Evolutionary conservation across 2,888 invertebrate genomes (phyloP), one percentile per base, ranked within the genome.

Genomic region (Caenorhabditis japonica): DNA sequence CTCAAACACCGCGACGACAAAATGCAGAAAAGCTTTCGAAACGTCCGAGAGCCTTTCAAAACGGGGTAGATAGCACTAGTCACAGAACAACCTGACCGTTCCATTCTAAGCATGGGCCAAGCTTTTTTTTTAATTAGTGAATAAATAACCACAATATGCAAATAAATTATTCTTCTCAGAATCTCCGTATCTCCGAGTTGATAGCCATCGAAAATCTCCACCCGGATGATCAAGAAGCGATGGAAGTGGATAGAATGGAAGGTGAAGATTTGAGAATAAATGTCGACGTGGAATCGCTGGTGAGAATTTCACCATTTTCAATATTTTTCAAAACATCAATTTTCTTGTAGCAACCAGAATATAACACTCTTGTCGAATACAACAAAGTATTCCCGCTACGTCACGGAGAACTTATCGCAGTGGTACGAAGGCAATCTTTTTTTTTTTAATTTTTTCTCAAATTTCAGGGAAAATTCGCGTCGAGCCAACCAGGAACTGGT

Each of bases 241-340:
- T 64, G 64, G 64, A 64, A 53, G 30, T 7, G 10, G 30, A 30
- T 5, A 5, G 30, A 30, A 53, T 53, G 53, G 53, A 53, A 39
- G 62, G 53, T 1, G 53, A 53, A 39, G 62, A 61, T 10, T 23
- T 73, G 60, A 73, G 60, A 39, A 39, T 73, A n/a, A 53, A 66
- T 25, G 60, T 61, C 25, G 34, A 47, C 3, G 23, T 44, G 12
- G 60, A 30, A 15, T 25, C 34, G 12, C 0, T 59, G 47, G 44
- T 56, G 49, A n/a, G 33, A 21, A 15, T 27, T 58, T 4, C 3
- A 19, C 17, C 41, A 15, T n/a, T 19, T 43, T 41, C 27, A 15
- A 23, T 12, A 39, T 15, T 17, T 21, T 17, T 13, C 38, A 21
- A 23, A 46, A 36, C 2, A 36, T 15, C 10, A 13, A 23, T 27